Conservation (phyloP, 2,797 vertebrate genomes). For the Pseudochaenichthys georgianus region DNA sequence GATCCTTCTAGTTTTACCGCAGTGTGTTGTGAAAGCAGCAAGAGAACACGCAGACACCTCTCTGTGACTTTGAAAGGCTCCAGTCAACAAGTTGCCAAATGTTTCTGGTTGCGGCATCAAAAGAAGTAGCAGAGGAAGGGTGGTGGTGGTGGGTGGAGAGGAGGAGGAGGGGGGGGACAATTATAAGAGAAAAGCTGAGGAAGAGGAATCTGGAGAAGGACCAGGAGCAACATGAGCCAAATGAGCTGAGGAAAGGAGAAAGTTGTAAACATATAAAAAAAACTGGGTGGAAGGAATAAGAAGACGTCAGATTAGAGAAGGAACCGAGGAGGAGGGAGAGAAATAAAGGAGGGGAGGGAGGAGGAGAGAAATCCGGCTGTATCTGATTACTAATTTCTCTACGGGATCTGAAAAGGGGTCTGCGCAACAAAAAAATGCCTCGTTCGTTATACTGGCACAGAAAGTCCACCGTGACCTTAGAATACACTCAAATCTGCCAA, state of each 20-base stretch:
- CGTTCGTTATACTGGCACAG: background rate
- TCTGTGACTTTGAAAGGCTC: conserved; percentile 21
- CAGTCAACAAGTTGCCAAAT: conserved; percentile 66
- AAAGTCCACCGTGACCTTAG: background rate
- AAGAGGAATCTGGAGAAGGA: background rate
- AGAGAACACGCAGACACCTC: conserved; percentile 37
- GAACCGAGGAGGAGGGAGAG: background rate
- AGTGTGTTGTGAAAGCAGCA: background rate
- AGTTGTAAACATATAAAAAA: no score
- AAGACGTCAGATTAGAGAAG: background rate
- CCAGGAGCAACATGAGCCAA: background rate
- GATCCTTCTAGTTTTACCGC: background rate
- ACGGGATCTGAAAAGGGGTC: conserved; percentile 58
- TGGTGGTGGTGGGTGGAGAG: no score
- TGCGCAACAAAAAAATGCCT: conserved; percentile 39
- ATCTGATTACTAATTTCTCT: conserved; percentile 74
- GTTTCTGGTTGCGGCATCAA: conserved; percentile 56
- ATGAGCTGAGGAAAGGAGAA: background rate
- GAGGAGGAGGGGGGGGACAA: conserved; percentile 8
- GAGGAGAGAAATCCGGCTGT: conserved; percentile 46
- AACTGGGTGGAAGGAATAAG: background rate
- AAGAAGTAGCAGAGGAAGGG: conserved; percentile 1
- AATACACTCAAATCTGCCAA: background rate
- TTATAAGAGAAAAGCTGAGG: background rate
- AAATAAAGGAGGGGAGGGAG: background rate